phyloP scores from a whole-genome alignment of 2,888 invertebrate species.

The Malthinus flaveolus region DNA sequence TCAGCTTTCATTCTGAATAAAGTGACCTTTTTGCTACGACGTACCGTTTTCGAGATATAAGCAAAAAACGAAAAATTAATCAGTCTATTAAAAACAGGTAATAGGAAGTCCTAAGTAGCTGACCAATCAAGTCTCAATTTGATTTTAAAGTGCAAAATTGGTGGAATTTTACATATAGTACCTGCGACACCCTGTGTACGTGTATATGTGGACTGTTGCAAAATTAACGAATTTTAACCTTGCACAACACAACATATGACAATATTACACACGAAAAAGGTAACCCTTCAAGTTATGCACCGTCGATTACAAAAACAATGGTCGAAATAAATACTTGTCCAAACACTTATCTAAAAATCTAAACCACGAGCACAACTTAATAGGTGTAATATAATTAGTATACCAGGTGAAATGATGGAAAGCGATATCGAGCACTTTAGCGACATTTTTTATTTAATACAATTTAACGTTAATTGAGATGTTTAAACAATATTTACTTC shows the following conservation, averaged over 20 bases:
- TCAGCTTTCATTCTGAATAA: too few relatives aligned
- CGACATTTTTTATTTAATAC: slow-evolving; percentile 21
- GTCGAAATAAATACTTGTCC: slow-evolving; percentile 20
- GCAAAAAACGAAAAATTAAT: too few relatives aligned
- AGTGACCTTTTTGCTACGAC: too few relatives aligned
- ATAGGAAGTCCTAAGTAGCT: too few relatives aligned
- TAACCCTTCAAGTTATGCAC: slow-evolving; percentile 21
- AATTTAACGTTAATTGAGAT: slow-evolving; percentile 12
- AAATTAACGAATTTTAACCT: background rate
- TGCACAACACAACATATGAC: background rate
- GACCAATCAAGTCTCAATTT: too few relatives aligned
- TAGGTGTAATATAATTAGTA: slow-evolving; percentile 34
- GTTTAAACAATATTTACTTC: slow-evolving; percentile 32
- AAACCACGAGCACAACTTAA: slow-evolving; percentile 27
- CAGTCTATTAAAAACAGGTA: too few relatives aligned
- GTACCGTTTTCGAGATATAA: too few relatives aligned
- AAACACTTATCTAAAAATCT: slow-evolving; percentile 13
- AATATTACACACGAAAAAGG: slow-evolving; percentile 7
- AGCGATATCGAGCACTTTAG: slow-evolving; percentile 27
- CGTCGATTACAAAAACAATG: slow-evolving; percentile 11
- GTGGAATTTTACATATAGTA: background rate
- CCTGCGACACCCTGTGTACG: too few relatives aligned
- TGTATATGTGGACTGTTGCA: background rate
- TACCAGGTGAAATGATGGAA: slow-evolving; percentile 32
- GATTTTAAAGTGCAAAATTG: too few relatives aligned